phyloP scores from a whole-genome alignment of 23 tunicate species.

The Pegea sp. region DNA sequence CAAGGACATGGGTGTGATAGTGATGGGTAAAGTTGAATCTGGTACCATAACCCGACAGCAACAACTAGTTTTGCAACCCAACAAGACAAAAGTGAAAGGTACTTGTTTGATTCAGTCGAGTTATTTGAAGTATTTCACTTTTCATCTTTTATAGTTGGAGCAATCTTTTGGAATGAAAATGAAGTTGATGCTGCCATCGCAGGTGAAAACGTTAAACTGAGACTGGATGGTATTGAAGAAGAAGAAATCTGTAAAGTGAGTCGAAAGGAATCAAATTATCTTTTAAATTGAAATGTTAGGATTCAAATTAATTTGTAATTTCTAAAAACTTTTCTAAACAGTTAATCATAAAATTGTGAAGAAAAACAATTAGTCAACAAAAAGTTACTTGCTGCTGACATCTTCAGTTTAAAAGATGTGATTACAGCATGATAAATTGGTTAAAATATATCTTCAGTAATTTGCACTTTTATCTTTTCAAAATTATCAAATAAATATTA shows the following conservation, averaged over 20 bases:
- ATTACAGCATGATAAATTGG: neutral
- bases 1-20: slow-evolving; percentile 96
- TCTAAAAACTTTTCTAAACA: too few species aligned
- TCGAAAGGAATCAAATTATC: neutral
- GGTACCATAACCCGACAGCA: slow-evolving; percentile 64
- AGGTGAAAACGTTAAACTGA: slow-evolving; percentile 81
- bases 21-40: slow-evolving; percentile 89
- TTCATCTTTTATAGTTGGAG: neutral
- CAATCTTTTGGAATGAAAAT: slow-evolving; percentile 65
- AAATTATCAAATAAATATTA: too few species aligned
- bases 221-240: slow-evolving; percentile 65
- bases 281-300: too few species aligned
- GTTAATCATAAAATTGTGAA: too few species aligned
- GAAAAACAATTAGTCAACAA: too few species aligned
- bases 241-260: slow-evolving; percentile 77
- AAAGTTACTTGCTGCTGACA: too few species aligned
- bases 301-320: too few species aligned
- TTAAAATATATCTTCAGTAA: neutral
- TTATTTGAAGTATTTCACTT: neutral
- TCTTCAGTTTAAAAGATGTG: neutral
- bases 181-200: slow-evolving; percentile 71
- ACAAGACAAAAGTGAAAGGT: slow-evolving; percentile 84
- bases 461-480: too few species aligned
- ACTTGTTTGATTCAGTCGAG: neutral
- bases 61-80: slow-evolving; percentile 66